Conservation (phyloP, 2,113 vertebrate species). For the Austrofundulus limnaeus region DNA sequence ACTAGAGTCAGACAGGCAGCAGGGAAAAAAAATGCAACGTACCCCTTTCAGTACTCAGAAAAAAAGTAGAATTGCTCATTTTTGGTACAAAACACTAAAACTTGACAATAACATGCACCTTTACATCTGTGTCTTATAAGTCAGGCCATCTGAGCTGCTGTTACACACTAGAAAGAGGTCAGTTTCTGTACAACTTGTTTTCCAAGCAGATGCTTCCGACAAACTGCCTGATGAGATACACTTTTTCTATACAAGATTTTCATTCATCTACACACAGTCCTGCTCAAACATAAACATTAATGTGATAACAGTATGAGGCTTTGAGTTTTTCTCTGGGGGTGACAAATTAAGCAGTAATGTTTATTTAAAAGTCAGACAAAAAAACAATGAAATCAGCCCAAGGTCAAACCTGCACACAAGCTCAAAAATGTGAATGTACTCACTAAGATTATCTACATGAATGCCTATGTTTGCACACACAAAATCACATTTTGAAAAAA, state of each 20-base stretch:
- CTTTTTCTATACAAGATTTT: conserved; percentile 2
- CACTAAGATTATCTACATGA: not conserved
- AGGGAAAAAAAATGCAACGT: not conserved
- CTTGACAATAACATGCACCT: not conserved
- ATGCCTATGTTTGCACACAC: too few relatives aligned
- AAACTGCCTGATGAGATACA: conserved; percentile 3
- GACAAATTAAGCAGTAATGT: not conserved
- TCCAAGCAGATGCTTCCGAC: too few relatives aligned
- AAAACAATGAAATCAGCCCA: not conserved
- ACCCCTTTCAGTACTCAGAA: too few relatives aligned
- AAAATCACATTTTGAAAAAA: too few relatives aligned
- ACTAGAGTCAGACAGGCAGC: conserved; percentile 30
- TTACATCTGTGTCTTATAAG: not conserved
- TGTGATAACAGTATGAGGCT: not conserved
- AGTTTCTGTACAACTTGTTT: not conserved
- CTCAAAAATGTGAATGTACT: not conserved
- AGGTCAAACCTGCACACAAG: not conserved
- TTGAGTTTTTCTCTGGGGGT: not conserved
- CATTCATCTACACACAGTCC: not conserved
- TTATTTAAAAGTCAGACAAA: not conserved
- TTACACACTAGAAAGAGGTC: not conserved
- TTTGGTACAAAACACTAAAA: not conserved
- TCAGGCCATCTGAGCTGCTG: not conserved
- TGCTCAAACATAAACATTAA: not conserved
- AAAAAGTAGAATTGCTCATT: not conserved